Conservation (phyloP, 2,888 invertebrate species). For the Odontocolon sp. region DNA sequence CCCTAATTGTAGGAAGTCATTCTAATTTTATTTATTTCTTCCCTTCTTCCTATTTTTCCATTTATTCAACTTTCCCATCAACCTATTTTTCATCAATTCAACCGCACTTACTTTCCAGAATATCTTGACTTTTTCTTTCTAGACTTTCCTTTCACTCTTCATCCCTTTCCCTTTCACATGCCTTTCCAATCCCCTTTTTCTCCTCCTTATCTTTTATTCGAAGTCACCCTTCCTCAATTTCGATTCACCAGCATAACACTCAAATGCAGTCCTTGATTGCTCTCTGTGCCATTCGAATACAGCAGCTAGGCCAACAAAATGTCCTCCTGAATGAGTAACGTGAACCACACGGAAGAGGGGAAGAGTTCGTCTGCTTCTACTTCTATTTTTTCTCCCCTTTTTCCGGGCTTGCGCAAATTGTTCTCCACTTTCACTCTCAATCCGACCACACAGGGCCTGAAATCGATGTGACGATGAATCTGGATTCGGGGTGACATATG, state of each 20-base stretch:
- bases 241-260: slow-evolving; percentile 7
- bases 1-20: slow-evolving; percentile 47
- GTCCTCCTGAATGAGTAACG: slow-evolving; percentile 23
- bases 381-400: slow-evolving; percentile 10
- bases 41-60: neutral
- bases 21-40: slow-evolving; percentile 28
- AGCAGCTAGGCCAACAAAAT: neutral
- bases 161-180: neutral
- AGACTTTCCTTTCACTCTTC: neutral
- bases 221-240: neutral
- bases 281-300: slow-evolving; percentile 12
- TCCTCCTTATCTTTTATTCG: slow-evolving; percentile 1
- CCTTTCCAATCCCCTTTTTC: neutral
- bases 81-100: slow-evolving; percentile 11
- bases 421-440: neutral
- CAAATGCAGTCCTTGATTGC: slow-evolving; percentile 3
- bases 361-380: neutral
- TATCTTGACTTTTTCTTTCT: slow-evolving; percentile 3
- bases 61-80: slow-evolving; percentile 15
- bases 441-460: neutral
- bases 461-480: slow-evolving; percentile 13
- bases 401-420: slow-evolving; percentile 9
- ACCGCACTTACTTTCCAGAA: neutral
- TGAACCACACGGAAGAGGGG: neutral
- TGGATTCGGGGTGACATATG: neutral